Evolutionary conservation across 2,113 vertebrate genomes (phyloP), one percentile per base, ranked within the genome.

Genomic region (Channa argus): DNA sequence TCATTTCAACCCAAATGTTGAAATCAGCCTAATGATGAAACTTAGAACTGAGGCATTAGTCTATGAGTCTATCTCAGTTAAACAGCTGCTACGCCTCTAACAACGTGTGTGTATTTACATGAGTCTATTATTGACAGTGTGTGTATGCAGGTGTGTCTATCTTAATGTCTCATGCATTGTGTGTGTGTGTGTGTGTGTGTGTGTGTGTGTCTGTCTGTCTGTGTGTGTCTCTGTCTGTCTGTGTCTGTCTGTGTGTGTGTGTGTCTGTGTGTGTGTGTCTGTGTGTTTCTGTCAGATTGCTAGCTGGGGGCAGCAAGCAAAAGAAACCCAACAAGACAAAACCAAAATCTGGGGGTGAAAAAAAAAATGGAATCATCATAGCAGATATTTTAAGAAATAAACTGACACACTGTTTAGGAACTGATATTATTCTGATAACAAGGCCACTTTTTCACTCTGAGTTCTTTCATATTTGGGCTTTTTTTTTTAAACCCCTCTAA

Each of bases 361-460:
- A 55, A 11, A 51, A 63, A 86, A 85, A 89, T 92, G 87, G 88
- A 91, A 91, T 90, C 87, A 90, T 91, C 71, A 68, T 70, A 60
- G 80, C 70, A 37, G 62, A 87, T 79, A 86, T 66, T 84, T 51
- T 54, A 72, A 54, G 84, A 73, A 82, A 64, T 7, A 34, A 85
- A 76, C 51, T 63, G 12, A 88, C 62, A 77, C 62, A 82, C 80
- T 86, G 84, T 89, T 87, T 83, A 86, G 60, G 77, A 77, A 86
- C 74, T 43, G 52, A 75, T 69, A 74, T 83, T 85, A 72, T 74
- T 87, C 71, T 76, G 74, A 70, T 84, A 82, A 83, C 88, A 92
- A 92, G 91, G 89, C 83, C 90, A 92, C 91, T 90, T 90, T 71
- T 80, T 83, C 79, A 77, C 65, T 6, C 52, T 8, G 71, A 89